Evolutionary conservation across 2,888 invertebrate species (phyloP).

Genomic region (Hyalella azteca): DNA sequence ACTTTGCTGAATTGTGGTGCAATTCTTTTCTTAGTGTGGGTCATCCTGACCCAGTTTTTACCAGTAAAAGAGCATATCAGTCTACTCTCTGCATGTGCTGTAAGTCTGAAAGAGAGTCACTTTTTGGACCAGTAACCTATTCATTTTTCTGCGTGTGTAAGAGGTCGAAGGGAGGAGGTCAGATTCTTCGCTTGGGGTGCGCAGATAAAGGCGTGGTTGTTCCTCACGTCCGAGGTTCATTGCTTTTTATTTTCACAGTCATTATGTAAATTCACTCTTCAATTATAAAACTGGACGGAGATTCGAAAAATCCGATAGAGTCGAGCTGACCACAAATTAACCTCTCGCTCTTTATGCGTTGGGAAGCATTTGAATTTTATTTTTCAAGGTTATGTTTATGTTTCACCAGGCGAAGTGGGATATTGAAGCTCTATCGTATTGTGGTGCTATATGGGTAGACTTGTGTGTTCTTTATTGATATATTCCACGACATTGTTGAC

Average conservation of each 20-base stretch:
- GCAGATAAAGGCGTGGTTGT: neutral
- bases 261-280: slow-evolving; percentile 32
- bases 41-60: too few species aligned
- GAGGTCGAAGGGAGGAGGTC: slow-evolving; percentile 5
- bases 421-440: too few species aligned
- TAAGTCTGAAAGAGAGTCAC: too few species aligned
- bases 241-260: slow-evolving; percentile 21
- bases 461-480: too few species aligned
- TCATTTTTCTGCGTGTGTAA: too few species aligned
- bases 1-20: too few species aligned
- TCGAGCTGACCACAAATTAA: neutral
- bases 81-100: too few species aligned
- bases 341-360: slow-evolving; percentile 4
- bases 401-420: neutral
- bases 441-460: too few species aligned
- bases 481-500: too few species aligned
- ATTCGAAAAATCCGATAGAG: slow-evolving; percentile 16
- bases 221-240: neutral
- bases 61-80: too few species aligned
- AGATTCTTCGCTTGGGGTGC: neutral
- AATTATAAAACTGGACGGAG: slow-evolving; percentile 36
- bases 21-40: too few species aligned
- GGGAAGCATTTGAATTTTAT: neutral
- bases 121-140: too few species aligned
- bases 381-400: neutral